These are phyloP conservation scores for Dinomys branickii DNA, from an alignment of 2,113 vertebrate species.

Conservation along the genomic window DNA sequence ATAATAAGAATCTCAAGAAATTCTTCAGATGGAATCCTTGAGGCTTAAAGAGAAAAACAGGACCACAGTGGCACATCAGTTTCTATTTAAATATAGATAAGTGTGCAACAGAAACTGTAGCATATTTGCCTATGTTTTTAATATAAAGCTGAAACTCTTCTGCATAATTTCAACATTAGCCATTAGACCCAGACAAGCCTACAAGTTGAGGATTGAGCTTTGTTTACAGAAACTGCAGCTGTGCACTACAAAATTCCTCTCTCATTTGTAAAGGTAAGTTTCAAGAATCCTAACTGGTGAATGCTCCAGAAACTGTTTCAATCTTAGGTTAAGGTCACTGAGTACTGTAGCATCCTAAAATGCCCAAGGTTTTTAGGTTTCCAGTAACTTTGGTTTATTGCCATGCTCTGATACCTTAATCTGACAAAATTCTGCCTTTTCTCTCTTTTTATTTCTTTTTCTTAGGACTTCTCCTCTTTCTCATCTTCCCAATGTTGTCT, in stretches of 20 bases:
- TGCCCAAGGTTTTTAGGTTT: not conserved
- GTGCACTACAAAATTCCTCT: not conserved
- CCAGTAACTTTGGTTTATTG: not conserved
- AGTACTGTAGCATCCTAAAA: not conserved
- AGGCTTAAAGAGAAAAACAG: not conserved
- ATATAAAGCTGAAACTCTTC: not conserved
- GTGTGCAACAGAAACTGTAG: not conserved
- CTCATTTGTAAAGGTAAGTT: not conserved
- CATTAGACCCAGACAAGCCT: not conserved
- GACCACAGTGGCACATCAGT: not conserved
- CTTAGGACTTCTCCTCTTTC: not conserved
- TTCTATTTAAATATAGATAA: not conserved
- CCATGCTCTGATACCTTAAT: not conserved
- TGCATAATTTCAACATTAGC: not conserved
- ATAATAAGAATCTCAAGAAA: not conserved
- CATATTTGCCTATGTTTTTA: not conserved
- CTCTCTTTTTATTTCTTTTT: not conserved
- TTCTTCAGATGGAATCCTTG: conserved; percentile 16
- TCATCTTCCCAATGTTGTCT: not conserved
- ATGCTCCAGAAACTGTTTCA: not conserved
- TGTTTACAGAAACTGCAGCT: not conserved
- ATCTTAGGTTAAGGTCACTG: not conserved
- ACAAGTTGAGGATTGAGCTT: not conserved
- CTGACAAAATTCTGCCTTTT: not conserved
- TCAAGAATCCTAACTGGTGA: not conserved